These are phyloP conservation scores for Trididemnum nubilum DNA, from an alignment of 23 tunicate species.

Conservation along the genomic window DNA sequence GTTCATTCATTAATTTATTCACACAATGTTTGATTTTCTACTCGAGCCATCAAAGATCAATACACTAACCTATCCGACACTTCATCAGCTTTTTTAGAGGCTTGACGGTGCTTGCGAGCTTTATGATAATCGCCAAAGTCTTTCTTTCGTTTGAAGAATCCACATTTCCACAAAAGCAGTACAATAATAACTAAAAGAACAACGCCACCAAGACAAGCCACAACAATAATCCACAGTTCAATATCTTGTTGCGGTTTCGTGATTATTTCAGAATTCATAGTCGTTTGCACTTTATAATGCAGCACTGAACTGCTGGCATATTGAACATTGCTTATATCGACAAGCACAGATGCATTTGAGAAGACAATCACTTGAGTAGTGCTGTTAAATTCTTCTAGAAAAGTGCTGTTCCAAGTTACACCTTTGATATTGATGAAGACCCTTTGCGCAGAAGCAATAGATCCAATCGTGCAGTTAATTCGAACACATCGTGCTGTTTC, in stretches of 20 bases:
- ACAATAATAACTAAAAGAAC: conserved; percentile 70
- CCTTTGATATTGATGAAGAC: conserved; percentile 46
- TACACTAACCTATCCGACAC: conserved; percentile 38
- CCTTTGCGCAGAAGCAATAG: conserved; percentile 24
- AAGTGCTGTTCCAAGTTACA: conserved; percentile 89
- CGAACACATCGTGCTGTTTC: conserved; percentile 41
- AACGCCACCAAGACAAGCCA: conserved; percentile 75
- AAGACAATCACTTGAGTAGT: conserved; percentile 45
- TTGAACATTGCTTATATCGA: conserved; percentile 38
- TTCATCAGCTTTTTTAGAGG: conserved; percentile 81
- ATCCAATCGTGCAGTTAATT: conserved; percentile 46
- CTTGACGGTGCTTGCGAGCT: conserved; percentile 91
- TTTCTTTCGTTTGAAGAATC: conserved; percentile 83
- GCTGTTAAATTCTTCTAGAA: conserved; percentile 68
- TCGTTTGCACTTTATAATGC: conserved; percentile 35
- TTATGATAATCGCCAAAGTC: conserved; percentile 89
- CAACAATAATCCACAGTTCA: conserved; percentile 65
- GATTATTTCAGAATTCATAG: conserved; percentile 50
- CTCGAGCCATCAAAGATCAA: no score
- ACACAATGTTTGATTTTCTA: no score
- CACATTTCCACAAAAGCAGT: conserved; percentile 83
- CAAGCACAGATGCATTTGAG: conserved; percentile 42
- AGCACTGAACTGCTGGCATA: conserved; percentile 50
- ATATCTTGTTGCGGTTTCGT: conserved; percentile 28
- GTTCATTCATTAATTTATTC: no score